Base-by-base conservation (phyloP, 1,140 invertebrate genomes). In the Atopsyche davidsoni region DNA sequence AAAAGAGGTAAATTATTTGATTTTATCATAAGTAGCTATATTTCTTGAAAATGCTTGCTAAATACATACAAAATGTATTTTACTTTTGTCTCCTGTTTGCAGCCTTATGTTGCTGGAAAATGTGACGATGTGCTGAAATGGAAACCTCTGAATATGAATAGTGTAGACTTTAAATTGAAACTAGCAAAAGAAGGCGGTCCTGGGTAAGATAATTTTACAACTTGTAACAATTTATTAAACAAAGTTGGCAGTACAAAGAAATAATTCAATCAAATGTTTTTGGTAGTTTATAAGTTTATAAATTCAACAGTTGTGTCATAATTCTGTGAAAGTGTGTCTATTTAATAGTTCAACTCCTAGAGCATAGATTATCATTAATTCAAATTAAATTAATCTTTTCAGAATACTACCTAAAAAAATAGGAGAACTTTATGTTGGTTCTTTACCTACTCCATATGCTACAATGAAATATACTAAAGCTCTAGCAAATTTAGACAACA, bases 121-220 rank as follows among this genome's bases (percentile, higher is more conserved):
- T 95, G 87, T 65, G 65, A 75, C n/a, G 78, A 83, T 34, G 88
- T 97, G 0, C 69, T 99, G 1, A 99, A 99, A 69, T 99, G 97
- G 97, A 99, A 99, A 72, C 96, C 96, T 0, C 75, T 83, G 3
- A 78, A 84, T 24, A 76, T 92, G 61, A 98, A 98, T 72, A 96
- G 95, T 2, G 85, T 99, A 1, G 97, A 99, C 72, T 99, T 99
- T 68, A 82, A 79, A 61, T 68, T 99, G 11, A 86, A 88, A 68
- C 87, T 99, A 38, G 77, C 77, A 0, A 82, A 69, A 19, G 82
- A 88, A 65, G 68, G 72, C 14, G 81, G 86, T 31, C 62, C 68
- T 55, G 93, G 94, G 83, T 86, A 74, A 71, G 73, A 13, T 28
- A n/a, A n/a, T n/a, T n/a, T n/a, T n/a, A n/a, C n/a, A n/a, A n/a